Conservation (phyloP, 2,797 vertebrate species). For the Periparus ater region DNA sequence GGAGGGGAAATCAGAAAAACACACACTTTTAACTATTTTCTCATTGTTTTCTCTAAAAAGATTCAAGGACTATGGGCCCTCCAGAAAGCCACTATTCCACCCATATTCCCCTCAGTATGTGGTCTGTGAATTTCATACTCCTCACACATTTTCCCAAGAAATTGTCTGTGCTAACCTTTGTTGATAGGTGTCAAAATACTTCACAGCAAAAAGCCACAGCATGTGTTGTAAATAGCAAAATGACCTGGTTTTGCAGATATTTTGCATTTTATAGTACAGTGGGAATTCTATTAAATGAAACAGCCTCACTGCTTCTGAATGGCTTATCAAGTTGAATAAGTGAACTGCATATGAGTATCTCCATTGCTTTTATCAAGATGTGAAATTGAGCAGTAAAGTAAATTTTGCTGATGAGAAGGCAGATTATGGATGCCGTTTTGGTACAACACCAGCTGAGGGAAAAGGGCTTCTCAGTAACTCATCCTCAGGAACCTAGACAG, state of each 20-base stretch:
- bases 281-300: slow-evolving; percentile 22
- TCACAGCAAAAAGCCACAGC: slow-evolving; percentile 24
- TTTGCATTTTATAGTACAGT: slow-evolving; percentile 17
- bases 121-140: neutral
- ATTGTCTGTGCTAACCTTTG: slow-evolving; percentile 48
- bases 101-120: neutral
- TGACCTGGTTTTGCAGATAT: neutral
- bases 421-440: neutral
- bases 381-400: slow-evolving; percentile 9
- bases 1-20: neutral
- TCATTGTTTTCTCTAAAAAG: slow-evolving; percentile 15
- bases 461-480: neutral
- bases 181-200: slow-evolving; percentile 54
- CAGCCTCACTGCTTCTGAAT: neutral
- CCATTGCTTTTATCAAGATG: slow-evolving; percentile 10
- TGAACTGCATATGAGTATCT: neutral
- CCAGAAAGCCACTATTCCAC: neutral
- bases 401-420: neutral
- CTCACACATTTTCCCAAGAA: neutral
- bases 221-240: slow-evolving; percentile 21
- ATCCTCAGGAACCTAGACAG: neutral
- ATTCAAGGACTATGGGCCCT: neutral
- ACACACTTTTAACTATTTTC: neutral
- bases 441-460: neutral
- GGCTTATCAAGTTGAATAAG: slow-evolving; percentile 7